Evolutionary conservation across 2,888 invertebrate species (phyloP), one percentile per base, ranked within the genome.

Genomic region (Pristionchus fissidentatus): DNA sequence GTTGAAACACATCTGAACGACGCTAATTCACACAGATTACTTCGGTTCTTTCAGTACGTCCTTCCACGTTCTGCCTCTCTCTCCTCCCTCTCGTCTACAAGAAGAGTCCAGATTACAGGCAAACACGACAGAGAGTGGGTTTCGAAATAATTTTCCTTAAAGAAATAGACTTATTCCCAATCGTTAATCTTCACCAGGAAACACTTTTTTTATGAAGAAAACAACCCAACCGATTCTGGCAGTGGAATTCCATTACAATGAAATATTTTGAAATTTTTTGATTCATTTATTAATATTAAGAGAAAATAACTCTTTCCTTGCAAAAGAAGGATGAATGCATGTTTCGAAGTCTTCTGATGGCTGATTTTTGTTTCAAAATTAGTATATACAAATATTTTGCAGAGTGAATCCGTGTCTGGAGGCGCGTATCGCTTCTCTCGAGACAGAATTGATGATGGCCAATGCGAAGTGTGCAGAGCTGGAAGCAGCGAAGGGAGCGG

Each of bases 381-480:
- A 49, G 13, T 29, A n/a, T n/a, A n/a, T n/a, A n/a, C n/a, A n/a
- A n/a, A n/a, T 35, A 22, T n/a, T 32, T 15, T 46, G 19, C 22
- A 60, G 41, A 13, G 57, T 13, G 29, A 73, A 73, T 3, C 70
- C 83, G 2, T 73, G 75, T 13, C 35, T 83, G 32, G 83, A 83
- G 43, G 77, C 83, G 4, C 55, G 55, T 7, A 52, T 75, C 55
- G 77, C 83, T 19, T 75, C 75, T 7, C 83, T 83, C 43, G 70
- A 83, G 70, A 77, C 83, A 19, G 77, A 83, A 10, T 35, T 83
- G 32, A 22, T 75, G 35, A 83, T 83, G 46, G 77, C 83, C 3
- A 83, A 75, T 77, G 83, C 83, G n/a, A 83, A 75, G 62, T 75
- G 75, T 35, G 83, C 75, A 4, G 83, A 83, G 83, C 35, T 83